Percentiles rank a stretch among this genome's conserved stretches.
Evolutionary conservation across 2,888 invertebrate genomes (phyloP).

Genomic region (Petrolisthes manimaculis): DNA sequence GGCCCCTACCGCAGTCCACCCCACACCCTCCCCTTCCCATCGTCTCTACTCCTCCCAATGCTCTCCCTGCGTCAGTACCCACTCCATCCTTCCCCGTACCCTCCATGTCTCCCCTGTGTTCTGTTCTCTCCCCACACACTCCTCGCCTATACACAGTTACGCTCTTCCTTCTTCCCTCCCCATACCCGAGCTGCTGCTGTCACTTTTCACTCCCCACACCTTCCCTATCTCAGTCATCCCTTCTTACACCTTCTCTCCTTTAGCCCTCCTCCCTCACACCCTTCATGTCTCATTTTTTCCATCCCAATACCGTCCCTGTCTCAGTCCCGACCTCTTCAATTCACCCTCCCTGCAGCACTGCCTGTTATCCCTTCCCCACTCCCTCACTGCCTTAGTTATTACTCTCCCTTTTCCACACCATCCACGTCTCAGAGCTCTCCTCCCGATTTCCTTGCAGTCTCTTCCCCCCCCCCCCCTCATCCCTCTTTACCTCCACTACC

Average conservation of each 20-base stretch:
- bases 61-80: background rate
- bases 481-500: too few relatives aligned
- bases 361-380: constrained; percentile 7
- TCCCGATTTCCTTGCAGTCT: background rate
- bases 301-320: background rate
- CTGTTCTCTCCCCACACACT: background rate
- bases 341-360: background rate
- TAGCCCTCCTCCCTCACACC: background rate
- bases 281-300: background rate
- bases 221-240: background rate
- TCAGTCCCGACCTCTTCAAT: background rate
- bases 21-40: background rate
- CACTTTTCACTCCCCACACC: background rate
- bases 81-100: constrained; percentile 9
- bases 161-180: background rate
- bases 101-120: background rate
- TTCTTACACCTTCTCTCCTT: constrained; percentile 9
- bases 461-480: background rate
- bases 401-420: background rate
- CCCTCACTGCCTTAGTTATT: background rate
- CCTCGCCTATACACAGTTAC: background rate
- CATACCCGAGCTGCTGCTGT: background rate
- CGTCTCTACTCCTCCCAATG: background rate
- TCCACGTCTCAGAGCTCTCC: background rate
- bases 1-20: background rate